phyloP scores from a whole-genome alignment of 2,888 invertebrate species.

The Polyommatus iphigenia region DNA sequence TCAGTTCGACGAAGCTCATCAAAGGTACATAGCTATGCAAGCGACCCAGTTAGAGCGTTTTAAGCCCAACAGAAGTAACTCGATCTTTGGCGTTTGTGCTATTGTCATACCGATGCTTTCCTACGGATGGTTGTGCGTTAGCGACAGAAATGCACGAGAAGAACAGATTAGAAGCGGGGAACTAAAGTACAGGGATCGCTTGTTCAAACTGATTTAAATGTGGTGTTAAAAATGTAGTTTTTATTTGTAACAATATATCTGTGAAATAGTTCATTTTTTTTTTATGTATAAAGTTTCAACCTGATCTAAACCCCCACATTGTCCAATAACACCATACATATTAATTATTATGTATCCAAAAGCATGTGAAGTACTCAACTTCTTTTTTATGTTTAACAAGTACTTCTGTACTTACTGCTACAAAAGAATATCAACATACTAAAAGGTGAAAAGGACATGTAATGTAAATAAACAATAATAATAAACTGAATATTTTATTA shows the following conservation, averaged over 20 bases:
- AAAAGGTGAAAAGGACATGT: not conserved
- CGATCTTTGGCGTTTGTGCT: conserved; percentile 71
- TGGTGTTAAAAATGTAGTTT: conserved; percentile 35
- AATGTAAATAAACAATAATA: not conserved
- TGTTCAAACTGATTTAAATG: conserved; percentile 55
- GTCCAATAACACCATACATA: too few relatives aligned
- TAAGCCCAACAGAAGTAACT: conserved; percentile 81
- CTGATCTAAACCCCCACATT: too few relatives aligned
- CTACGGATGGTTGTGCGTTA: conserved; percentile 77
- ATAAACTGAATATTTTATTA: not conserved
- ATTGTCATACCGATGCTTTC: conserved; percentile 79
- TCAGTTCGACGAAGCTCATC: conserved; percentile 90
- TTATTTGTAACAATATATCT: conserved; percentile 36
- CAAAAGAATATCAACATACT: not conserved
- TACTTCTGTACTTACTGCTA: too few relatives aligned
- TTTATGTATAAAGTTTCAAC: not conserved
- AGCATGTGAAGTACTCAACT: not conserved
- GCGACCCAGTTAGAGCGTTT: conserved; percentile 83
- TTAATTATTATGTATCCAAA: not conserved
- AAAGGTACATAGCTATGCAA: conserved; percentile 87
- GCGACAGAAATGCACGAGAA: conserved; percentile 78
- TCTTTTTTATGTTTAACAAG: not conserved
- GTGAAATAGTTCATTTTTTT: conserved; percentile 37
- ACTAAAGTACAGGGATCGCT: conserved; percentile 87
- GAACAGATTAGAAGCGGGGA: conserved; percentile 83